Evolutionary conservation across 1,140 invertebrate species (phyloP), one percentile per base, ranked within the genome.

Genomic region (Megalonaias nervosa): DNA sequence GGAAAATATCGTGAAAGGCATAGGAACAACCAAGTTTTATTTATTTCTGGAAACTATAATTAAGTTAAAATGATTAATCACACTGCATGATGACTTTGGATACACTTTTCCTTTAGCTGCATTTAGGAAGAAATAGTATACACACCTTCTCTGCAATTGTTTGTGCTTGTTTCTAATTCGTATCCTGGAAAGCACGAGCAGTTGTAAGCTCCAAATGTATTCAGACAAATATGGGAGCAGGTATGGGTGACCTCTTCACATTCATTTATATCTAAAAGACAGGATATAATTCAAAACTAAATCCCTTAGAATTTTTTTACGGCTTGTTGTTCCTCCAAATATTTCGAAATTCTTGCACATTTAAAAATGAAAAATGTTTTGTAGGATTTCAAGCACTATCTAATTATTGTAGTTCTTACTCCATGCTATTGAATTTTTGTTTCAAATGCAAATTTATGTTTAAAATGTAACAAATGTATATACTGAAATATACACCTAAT

Each of bases 141-240:
- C 5, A 31, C 5, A 31, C 31, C 31, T 31, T 31, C 81, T 62
- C 19, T 58, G 76, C 82, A 84, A 1, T 57, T 66, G 15, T 59
- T 48, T 12, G 12, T 48, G 55, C 82, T 77, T n/a, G 70, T 61
- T 19, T 71, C 59, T 17, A 84, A 76, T 15, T 23, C 71, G 62
- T 74, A 81, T 4, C 81, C 83, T 16, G 48, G 5, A 26, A 61
- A 23, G 62, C 84, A 85, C 15, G 74, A 78, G 67, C 84, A 85
- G 0, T 38, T 26, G 64, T 74, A 84, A n/a, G 77, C 58, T 60
- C 82, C 84, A 17, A 61, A 26, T 17, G 79, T 82, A 67, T 86
- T 84, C 15, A 71, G 71, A 76, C 84, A 86, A 19, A 62, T 26
- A 17, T 84, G 81, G 11, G 66, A 21, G 69, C 83, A 84, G 1